Percentiles rank a stretch among this genome's conserved stretches.
Conservation (phyloP, 2,797 vertebrate genomes). For the Macroramphosus scolopax region DNA sequence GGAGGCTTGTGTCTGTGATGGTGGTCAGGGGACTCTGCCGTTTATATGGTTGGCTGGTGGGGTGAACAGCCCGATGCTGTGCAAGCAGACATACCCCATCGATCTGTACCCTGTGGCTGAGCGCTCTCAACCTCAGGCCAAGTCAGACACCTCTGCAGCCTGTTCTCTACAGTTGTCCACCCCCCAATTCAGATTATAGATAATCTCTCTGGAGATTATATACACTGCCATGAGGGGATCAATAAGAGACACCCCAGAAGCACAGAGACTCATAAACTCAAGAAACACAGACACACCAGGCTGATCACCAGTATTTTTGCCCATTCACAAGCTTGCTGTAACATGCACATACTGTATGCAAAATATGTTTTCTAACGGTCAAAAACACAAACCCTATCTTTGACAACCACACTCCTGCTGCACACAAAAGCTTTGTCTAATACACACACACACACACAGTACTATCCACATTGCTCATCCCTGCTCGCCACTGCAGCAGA, state of each 20-base stretch:
- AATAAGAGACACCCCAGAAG: conserved; percentile 66
- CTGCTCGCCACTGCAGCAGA: conserved; percentile 41
- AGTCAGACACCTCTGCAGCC: conserved; percentile 54
- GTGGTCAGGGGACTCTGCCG: conserved; percentile 33
- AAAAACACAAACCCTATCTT: conserved; percentile 22
- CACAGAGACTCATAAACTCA: conserved; percentile 23
- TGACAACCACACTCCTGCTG: conserved; percentile 23
- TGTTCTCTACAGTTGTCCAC: conserved; percentile 49
- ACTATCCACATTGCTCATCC: conserved; percentile 22
- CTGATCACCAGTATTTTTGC: conserved; percentile 26
- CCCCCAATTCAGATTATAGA: conserved; percentile 60
- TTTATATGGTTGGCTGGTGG: conserved; percentile 51
- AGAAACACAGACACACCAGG: conserved; percentile 7
- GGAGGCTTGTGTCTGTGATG: conserved; percentile 31
- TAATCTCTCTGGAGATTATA: conserved; percentile 73
- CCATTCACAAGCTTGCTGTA: conserved; percentile 8
- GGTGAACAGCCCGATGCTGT: conserved; percentile 44
- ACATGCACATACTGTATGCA: conserved; percentile 11
- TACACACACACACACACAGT: conserved; percentile 7
- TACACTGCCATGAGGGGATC: conserved; percentile 61
- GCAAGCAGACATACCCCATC: conserved; percentile 61
- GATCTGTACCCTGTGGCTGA: conserved; percentile 70
- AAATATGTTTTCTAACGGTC: conserved; percentile 16
- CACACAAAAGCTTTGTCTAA: conserved; percentile 16
- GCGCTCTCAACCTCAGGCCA: conserved; percentile 53